Conservation (phyloP, 1,140 invertebrate species). For the Drosophila suzukii region DNA sequence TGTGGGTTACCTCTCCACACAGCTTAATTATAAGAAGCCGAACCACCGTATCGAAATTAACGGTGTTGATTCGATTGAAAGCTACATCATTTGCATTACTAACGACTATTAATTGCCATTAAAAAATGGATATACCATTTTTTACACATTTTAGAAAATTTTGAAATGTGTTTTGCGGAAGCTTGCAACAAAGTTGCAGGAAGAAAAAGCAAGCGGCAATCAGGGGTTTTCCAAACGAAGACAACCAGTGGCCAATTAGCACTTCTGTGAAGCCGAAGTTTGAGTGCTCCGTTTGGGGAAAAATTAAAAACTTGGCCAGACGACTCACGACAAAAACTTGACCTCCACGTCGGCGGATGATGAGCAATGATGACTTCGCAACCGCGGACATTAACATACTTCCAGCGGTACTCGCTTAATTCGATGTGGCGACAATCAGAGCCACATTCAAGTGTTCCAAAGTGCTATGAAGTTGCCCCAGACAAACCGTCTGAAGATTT, state of each 20-base stretch:
- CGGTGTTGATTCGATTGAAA: too few species aligned
- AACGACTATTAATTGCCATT: neutral
- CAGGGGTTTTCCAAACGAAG: slow-evolving; percentile 1
- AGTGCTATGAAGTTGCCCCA: slow-evolving; percentile 12
- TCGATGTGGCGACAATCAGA: slow-evolving; percentile 35
- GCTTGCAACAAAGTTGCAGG: neutral
- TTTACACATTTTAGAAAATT: neutral
- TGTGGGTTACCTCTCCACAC: neutral
- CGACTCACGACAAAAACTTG: slow-evolving; percentile 44
- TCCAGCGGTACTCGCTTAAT: slow-evolving; percentile 39
- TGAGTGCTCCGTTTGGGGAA: slow-evolving; percentile 1
- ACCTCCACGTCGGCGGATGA: slow-evolving; percentile 41
- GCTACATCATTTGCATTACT: neutral
- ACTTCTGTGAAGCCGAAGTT: neutral
- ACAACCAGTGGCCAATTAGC: slow-evolving; percentile 17
- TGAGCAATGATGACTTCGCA: slow-evolving; percentile 29
- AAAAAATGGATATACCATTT: neutral
- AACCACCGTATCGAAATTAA: too few species aligned
- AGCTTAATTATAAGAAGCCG: neutral
- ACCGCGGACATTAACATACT: slow-evolving; percentile 67
- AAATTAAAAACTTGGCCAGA: slow-evolving; percentile 35
- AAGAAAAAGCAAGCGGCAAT: neutral
- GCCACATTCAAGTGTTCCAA: slow-evolving; percentile 6
- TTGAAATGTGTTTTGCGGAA: neutral
- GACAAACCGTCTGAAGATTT: slow-evolving; percentile 17